A percentile compares a stretch with the other conserved stretches of the same genome.
phyloP scores from a whole-genome alignment of 2,888 invertebrate species.

The Taenaris catops region DNA sequence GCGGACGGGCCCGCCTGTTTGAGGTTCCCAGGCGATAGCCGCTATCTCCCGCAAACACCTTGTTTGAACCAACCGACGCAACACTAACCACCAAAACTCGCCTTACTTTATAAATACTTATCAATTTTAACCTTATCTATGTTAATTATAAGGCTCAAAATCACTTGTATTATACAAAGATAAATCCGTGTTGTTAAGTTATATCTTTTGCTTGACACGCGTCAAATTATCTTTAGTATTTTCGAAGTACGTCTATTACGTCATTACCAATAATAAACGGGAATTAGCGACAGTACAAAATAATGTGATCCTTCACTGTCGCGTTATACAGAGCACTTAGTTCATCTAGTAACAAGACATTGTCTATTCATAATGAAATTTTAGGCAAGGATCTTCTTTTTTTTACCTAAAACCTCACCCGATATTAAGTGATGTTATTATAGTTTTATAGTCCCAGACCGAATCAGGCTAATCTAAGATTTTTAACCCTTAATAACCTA shows the following conservation, averaged over 20 bases:
- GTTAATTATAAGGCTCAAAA: slow-evolving; percentile 3
- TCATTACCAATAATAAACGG: slow-evolving; percentile 35
- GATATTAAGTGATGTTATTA: too few relatives aligned
- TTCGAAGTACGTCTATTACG: slow-evolving; percentile 64
- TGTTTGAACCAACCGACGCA: slow-evolving; percentile 68
- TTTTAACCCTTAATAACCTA: too few relatives aligned
- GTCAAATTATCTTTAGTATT: slow-evolving; percentile 61
- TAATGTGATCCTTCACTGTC: too few relatives aligned
- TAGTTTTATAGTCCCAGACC: too few relatives aligned
- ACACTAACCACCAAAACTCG: slow-evolving; percentile 28
- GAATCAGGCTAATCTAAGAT: too few relatives aligned
- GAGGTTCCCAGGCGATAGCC: slow-evolving; percentile 74
- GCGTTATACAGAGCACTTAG: too few relatives aligned
- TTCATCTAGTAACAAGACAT: too few relatives aligned
- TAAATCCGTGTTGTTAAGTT: slow-evolving; percentile 22
- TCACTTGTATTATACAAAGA: not conserved
- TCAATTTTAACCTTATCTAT: slow-evolving; percentile 18
- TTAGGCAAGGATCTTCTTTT: too few relatives aligned
- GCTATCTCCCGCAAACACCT: slow-evolving; percentile 75
- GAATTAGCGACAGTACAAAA: too few relatives aligned
- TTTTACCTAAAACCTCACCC: too few relatives aligned
- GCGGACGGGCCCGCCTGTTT: slow-evolving; percentile 65
- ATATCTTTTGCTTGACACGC: slow-evolving; percentile 49
- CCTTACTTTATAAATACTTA: slow-evolving; percentile 13
- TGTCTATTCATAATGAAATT: too few relatives aligned